Conservation (phyloP, 2,797 vertebrate genomes). For the Megalops cyprinoides region DNA sequence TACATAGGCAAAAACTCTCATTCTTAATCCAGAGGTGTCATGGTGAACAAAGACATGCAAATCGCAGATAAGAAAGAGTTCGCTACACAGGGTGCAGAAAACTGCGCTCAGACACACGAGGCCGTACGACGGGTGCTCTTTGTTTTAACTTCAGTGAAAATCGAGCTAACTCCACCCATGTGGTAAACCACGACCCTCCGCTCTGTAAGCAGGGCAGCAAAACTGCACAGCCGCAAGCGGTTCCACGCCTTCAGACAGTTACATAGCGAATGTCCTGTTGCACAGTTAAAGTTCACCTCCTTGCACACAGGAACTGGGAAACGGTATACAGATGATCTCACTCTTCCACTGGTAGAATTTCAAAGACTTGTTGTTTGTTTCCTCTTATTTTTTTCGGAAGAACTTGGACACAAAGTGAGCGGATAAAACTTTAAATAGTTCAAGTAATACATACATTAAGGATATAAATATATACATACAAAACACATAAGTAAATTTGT, state of each 20-base stretch:
- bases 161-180: slow-evolving; percentile 68
- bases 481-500: too few relatives aligned
- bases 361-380: too few relatives aligned
- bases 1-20: slow-evolving; percentile 32
- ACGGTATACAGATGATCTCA: not conserved
- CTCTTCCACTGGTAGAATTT: too few relatives aligned
- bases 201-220: slow-evolving; percentile 16
- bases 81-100: not conserved
- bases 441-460: too few relatives aligned
- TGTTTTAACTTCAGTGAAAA: slow-evolving; percentile 55
- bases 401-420: too few relatives aligned
- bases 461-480: too few relatives aligned
- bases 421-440: too few relatives aligned
- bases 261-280: not conserved
- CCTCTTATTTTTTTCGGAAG: not conserved
- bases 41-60: slow-evolving; percentile 37
- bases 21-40: not conserved
- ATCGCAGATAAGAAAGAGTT: slow-evolving; percentile 2
- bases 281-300: too few relatives aligned
- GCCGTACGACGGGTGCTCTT: not conserved
- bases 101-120: slow-evolving; percentile 18
- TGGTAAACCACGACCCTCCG: slow-evolving; percentile 66
- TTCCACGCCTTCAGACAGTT: not conserved
- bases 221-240: too few relatives aligned
- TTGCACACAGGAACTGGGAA: not conserved